Base-by-base conservation (phyloP, 53 echinoderm and acorn worm genomes). In the Luidia sarsii region DNA sequence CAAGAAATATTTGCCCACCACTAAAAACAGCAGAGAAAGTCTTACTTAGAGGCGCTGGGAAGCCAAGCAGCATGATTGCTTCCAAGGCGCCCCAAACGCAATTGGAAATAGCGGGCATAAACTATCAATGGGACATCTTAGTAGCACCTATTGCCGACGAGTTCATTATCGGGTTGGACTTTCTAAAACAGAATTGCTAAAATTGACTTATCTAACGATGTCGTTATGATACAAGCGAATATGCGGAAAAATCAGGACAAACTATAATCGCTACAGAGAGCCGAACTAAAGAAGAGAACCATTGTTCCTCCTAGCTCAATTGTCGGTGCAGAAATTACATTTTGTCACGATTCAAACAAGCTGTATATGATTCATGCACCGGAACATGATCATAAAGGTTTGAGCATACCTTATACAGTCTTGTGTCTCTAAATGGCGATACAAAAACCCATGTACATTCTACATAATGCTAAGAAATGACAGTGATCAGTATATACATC, bases 191-290 rank as follows among this genome's bases (percentile, higher is more conserved):
- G 2, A 22, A 68, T 27, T 39, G 7, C 2, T 24, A 4, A 23
- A 46, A 68, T 68, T 10, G 29, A 68, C 15, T 30, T 68, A 46
- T 6, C 1, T 28, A 25, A 45, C 13, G 68, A 68, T 28, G 25
- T 48, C 3, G 46, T 68, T 13, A 21, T 20, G 10, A 48, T 68
- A 16, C 68, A 46, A 24, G 46, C 68, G 5, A 31, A 41, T 7
- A 68, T 68, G 68, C 45, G 68, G n/a, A 39, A 68, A 13, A 68
- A 68, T 11, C 11, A 28, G 15, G 25, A 23, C 3, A 48, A 68
- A 16, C 7, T 16, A 25, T 68, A 41, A 16, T 46, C 48, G 7
- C 46, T 68, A 2, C 23, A 48, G 3, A 68, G 29, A 6, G 30
- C 48, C 3, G 24, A 46, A 21, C 68, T 45, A 10, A 19, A 63